Percentiles rank a stretch among this genome's conserved stretches.
Conservation (phyloP, 92 coral and sea anemone species). For the Porites divaricata region DNA sequence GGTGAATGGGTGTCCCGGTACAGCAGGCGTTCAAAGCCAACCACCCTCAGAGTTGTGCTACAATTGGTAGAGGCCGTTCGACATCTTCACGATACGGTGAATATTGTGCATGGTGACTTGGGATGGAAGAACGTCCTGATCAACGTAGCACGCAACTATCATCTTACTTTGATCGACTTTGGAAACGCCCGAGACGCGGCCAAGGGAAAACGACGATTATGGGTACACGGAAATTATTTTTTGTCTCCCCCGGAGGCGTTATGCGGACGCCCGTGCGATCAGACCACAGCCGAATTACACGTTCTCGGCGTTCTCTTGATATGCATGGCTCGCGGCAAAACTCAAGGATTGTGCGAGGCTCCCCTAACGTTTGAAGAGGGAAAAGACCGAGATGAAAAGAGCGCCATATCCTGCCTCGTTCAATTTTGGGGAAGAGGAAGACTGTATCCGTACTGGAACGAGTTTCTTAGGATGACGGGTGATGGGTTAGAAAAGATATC, state of each 20-base stretch:
- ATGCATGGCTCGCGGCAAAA: neutral
- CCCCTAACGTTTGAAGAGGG: neutral
- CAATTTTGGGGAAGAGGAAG: neutral
- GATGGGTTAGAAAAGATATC: neutral
- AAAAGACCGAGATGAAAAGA: neutral
- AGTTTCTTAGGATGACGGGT: neutral
- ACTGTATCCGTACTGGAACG: neutral
- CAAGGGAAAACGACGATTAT: no score
- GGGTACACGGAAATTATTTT: neutral
- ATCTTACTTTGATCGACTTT: constrained; percentile 7
- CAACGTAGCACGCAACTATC: neutral
- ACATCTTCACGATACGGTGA: neutral
- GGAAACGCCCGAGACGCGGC: constrained; percentile 5
- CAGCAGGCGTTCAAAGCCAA: no score
- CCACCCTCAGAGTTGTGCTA: neutral
- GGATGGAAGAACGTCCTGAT: neutral
- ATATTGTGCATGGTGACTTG: constrained; percentile 14
- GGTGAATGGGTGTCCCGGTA: neutral
- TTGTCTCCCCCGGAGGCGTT: constrained; percentile 15
- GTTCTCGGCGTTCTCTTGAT: constrained; percentile 9
- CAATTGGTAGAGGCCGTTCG: neutral
- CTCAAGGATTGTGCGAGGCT: neutral
- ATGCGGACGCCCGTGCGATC: neutral
- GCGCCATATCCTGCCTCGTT: neutral
- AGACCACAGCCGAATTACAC: neutral